phyloP scores from a whole-genome alignment of 2,888 invertebrate genomes.

The Cotesia congregata region DNA sequence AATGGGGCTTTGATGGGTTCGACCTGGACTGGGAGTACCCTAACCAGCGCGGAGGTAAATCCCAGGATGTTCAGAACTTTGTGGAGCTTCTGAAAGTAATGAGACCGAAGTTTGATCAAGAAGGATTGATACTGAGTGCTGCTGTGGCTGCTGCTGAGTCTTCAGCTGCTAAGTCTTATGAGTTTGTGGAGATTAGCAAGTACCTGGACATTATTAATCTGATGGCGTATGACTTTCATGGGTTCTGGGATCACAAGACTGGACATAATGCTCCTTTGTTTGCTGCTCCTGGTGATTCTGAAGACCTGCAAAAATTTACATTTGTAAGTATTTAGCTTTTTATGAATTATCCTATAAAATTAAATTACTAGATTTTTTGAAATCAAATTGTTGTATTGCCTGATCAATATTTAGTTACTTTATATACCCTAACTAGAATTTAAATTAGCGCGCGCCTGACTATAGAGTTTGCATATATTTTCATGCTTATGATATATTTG shows the following conservation, averaged over 20 bases:
- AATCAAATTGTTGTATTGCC: neutral
- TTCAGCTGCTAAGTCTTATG: conserved; percentile 74
- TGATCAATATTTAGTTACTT: too few relatives aligned
- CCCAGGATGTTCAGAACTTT: conserved; percentile 72
- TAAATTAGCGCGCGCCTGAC: too few relatives aligned
- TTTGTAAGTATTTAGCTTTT: conserved; percentile 66
- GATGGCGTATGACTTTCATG: conserved; percentile 84
- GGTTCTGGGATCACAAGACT: conserved; percentile 76
- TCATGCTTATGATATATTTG: too few relatives aligned
- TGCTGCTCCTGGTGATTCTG: conserved; percentile 58
- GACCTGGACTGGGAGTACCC: conserved; percentile 83
- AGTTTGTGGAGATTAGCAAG: conserved; percentile 74
- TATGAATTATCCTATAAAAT: neutral
- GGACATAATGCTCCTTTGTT: conserved; percentile 80
- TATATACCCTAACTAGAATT: too few relatives aligned
- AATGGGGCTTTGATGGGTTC: conserved; percentile 78
- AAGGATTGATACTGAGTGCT: conserved; percentile 64
- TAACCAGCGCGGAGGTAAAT: conserved; percentile 72
- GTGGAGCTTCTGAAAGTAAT: conserved; percentile 73
- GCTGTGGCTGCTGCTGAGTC: conserved; percentile 73
- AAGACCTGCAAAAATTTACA: conserved; percentile 64
- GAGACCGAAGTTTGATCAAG: conserved; percentile 72
- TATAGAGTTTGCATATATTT: too few relatives aligned
- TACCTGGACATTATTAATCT: conserved; percentile 79
- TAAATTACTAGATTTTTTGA: neutral